Base-by-base conservation (phyloP, 92 coral and sea anemone genomes). In the Heteractis magnifica region DNA sequence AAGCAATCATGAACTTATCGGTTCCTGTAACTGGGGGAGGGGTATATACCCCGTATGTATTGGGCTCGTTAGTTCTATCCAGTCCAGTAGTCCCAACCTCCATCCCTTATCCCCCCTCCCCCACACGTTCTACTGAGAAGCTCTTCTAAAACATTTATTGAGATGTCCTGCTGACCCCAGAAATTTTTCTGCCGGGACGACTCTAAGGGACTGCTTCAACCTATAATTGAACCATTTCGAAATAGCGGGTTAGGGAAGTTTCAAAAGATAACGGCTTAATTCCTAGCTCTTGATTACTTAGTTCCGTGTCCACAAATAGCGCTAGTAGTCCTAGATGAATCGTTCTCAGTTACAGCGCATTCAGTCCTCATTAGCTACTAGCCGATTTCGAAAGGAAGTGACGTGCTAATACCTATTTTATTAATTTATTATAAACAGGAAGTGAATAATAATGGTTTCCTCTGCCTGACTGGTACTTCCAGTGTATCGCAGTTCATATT, bases 341-440 rank as follows among this genome's bases (percentile, higher is more conserved):
- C 21, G 26, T 18, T 18, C 70, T 62, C 70, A 18, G 70, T 62
- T 62, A 62, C 70, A 23, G 26, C 5, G 16, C 15, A 58, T 58
- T 58, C 64, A 56, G 64, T 15, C 16, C 64, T 58, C 6, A 62
- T 62, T 62, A 62, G n/a, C 20, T 62, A 62, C 9, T 62, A 62
- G 19, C 20, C 70, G 64, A 62, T 62, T n/a, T 23, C 70, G 70
- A 62, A 62, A 18, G 70, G 70, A 62, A 62, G 70, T 62, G 70
- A 62, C 70, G 70, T 62, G 19, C 10, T 62, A 62, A 62, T 62
- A 23, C 34, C 70, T 18, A 5, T 0, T 34, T 2, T 34, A 34
- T 34, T 2, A 0, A 34, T 8, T 62, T 62, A 62, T 62, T 23
- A 62, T 62, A 62, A 62, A 62, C 70, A 62, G 70, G 70, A 62